Conservation (phyloP, 2,113 vertebrate genomes). For the Alectura lathami region DNA sequence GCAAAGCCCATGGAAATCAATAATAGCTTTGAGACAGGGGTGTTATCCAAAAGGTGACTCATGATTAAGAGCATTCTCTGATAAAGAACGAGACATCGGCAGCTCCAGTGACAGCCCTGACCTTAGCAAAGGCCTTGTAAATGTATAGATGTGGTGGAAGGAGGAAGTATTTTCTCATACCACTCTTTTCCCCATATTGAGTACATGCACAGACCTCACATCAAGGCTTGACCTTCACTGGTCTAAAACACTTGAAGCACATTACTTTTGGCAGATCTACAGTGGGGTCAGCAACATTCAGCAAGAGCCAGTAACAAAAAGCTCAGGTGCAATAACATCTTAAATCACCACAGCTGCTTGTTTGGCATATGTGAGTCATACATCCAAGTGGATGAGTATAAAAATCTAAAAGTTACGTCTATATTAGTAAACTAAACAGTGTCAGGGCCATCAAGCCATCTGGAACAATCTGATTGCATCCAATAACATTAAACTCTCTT, state of each 20-base stretch:
- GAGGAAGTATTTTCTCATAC: not conserved
- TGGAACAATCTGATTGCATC: conserved; percentile 23
- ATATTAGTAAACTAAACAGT: conserved; percentile 57
- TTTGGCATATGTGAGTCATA: conserved; percentile 22
- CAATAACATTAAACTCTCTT: conserved; percentile 41
- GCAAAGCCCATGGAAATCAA: not conserved
- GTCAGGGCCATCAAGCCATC: conserved; percentile 28
- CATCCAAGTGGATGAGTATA: conserved; percentile 10
- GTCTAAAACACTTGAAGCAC: conserved; percentile 38
- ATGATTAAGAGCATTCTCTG: not conserved
- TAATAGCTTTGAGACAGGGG: not conserved
- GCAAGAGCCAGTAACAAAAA: conserved; percentile 59
- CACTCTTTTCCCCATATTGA: not conserved
- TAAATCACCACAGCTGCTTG: conserved; percentile 63
- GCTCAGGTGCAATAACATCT: conserved; percentile 67
- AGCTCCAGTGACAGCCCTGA: not conserved
- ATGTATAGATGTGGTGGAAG: not conserved
- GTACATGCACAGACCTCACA: conserved; percentile 24
- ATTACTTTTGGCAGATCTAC: conserved; percentile 48
- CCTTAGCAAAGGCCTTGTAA: not conserved
- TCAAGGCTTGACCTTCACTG: not conserved
- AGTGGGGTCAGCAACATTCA: conserved; percentile 42
- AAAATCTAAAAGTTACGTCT: conserved; percentile 49
- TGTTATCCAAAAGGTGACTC: not conserved
- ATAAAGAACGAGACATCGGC: not conserved